phyloP scores from a whole-genome alignment of 2,888 invertebrate species.

The Vesta saturnalis region DNA sequence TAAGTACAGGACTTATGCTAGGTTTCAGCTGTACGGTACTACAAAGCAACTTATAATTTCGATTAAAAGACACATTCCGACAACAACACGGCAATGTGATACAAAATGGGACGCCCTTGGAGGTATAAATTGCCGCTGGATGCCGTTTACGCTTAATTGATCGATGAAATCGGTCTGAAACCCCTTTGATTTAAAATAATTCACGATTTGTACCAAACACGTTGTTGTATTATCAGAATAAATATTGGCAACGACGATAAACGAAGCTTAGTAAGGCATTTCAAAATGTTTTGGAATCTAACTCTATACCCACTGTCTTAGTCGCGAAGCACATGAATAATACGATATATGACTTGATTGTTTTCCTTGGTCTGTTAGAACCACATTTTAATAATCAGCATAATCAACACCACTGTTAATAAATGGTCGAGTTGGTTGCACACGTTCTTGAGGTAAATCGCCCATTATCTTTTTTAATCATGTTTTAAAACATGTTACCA shows the following conservation, averaged over 20 bases:
- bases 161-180: background rate
- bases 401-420: conserved; percentile 39
- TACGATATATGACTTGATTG: conserved; percentile 37
- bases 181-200: background rate
- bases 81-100: too few relatives aligned
- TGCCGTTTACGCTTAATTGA: background rate
- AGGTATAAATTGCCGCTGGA: background rate
- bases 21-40: too few relatives aligned
- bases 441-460: conserved; percentile 33
- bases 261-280: conserved; percentile 32
- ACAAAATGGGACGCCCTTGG: too few relatives aligned
- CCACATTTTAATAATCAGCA: conserved; percentile 39
- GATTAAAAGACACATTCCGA: too few relatives aligned
- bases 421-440: conserved; percentile 36
- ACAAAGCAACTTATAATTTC: too few relatives aligned
- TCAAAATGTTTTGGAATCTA: conserved; percentile 41
- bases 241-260: conserved; percentile 23
- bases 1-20: too few relatives aligned
- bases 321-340: conserved; percentile 44
- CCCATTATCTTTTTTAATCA: conserved; percentile 37
- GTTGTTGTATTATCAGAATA: conserved; percentile 37
- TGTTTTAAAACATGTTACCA: conserved; percentile 37
- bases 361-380: conserved; percentile 24
- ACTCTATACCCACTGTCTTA: conserved; percentile 41
- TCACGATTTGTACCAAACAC: conserved; percentile 26